Evolutionary conservation across 2,888 invertebrate genomes (phyloP).

Genomic region (Panorpa germanica): DNA sequence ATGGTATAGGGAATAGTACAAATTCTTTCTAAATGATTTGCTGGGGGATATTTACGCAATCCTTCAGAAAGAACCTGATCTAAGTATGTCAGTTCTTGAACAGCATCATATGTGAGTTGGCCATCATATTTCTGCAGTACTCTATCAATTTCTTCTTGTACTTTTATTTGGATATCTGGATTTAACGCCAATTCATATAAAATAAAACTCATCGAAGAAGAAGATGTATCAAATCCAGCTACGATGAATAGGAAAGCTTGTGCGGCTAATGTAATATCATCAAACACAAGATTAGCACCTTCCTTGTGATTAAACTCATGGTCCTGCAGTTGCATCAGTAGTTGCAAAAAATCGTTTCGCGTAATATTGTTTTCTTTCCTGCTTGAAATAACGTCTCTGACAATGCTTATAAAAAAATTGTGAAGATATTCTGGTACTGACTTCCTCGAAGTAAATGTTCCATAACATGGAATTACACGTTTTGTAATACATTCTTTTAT

Average conservation of each 20-base stretch:
- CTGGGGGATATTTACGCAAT: constrained; percentile 25
- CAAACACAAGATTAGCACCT: constrained; percentile 16
- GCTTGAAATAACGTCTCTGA: too few relatives aligned
- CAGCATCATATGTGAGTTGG: constrained; percentile 20
- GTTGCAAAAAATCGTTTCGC: constrained; percentile 13
- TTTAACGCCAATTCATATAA: too few relatives aligned
- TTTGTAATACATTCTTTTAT: too few relatives aligned
- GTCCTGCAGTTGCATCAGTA: constrained; percentile 12
- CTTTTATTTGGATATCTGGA: constrained; percentile 21
- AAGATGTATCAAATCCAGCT: constrained; percentile 26
- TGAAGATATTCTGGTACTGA: too few relatives aligned
- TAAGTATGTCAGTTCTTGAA: constrained; percentile 23
- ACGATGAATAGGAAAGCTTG: constrained; percentile 25
- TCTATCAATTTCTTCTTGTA: constrained; percentile 18
- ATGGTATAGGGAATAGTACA: too few relatives aligned
- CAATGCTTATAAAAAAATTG: too few relatives aligned
- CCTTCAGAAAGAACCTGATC: constrained; percentile 24
- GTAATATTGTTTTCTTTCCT: too few relatives aligned
- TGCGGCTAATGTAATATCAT: constrained; percentile 20
- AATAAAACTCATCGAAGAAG: constrained; percentile 22
- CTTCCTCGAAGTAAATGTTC: too few relatives aligned
- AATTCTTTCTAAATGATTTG: too few relatives aligned
- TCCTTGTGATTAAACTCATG: constrained; percentile 8
- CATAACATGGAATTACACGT: too few relatives aligned
- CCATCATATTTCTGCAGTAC: constrained; percentile 17